Evolutionary conservation across 2,113 vertebrate species (phyloP), one percentile per base, ranked within the genome.

Genomic region (Hippocampus abdominalis): DNA sequence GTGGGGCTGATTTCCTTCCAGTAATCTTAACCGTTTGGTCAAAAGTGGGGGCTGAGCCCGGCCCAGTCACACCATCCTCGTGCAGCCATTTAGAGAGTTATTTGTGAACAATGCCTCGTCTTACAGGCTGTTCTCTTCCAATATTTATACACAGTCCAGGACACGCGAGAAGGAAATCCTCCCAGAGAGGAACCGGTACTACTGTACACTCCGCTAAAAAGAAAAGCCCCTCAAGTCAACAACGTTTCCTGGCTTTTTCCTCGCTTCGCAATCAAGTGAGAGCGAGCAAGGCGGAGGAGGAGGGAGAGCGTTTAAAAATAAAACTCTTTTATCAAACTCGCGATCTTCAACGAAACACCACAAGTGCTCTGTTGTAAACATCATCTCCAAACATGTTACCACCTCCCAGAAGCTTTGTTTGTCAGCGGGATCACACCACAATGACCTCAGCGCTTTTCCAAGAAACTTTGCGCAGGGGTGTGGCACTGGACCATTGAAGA

Each of bases 91-190:
- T 70, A 79, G 73, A 82, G 70, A 69, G 71, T 79, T 53, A 54
- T 73, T 71, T 77, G 75, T 6, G 76, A 68, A 84, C 81, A 83
- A 84, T 82, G 78, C 74, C 39, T 18, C 36, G 48, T 78, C 29
- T 77, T 68, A 51, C 29, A 27, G 25, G 73, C 62, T 59, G 51
- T 81, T 60, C 13, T 61, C 48, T 83, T 81, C 71, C 74, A 86
- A 71, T 80, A 78, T 80, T 73, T 71, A 75, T 8, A 70, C 57
- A 29, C 27, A 48, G 40, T 73, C 57, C 66, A 9, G 73, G 71
- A 64, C 76, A 68, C 42, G 64, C 66, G 60, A 60, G 57, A 76
- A 75, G 83, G 86, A 87, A 86, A 87, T 88, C 78, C 83, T 68
- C 40, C 42, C 60, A 1, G 27, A 67, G 53, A 44, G 77, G 68